phyloP scores from a whole-genome alignment of 1,140 invertebrate genomes.

The Megathymus violae region DNA sequence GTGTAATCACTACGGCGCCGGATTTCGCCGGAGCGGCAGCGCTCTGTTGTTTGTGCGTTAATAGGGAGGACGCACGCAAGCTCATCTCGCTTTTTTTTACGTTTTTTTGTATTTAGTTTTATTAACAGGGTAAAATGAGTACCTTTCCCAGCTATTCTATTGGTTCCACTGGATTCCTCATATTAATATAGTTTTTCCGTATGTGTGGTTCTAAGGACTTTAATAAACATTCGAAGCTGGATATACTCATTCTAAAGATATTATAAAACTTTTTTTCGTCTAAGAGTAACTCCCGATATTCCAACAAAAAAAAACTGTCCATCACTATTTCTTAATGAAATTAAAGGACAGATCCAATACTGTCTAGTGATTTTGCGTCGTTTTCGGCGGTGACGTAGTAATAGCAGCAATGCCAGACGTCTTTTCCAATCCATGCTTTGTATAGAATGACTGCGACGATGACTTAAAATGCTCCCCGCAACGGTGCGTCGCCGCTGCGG shows the following conservation, averaged over 20 bases:
- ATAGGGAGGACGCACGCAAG: not conserved
- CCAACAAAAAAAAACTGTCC: conserved; percentile 26
- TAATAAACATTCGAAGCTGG: conserved; percentile 27
- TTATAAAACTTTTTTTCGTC: conserved; percentile 43
- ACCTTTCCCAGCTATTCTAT: conserved; percentile 45
- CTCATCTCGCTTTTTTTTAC: too few relatives aligned
- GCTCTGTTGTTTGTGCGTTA: too few relatives aligned
- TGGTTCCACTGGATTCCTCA: conserved; percentile 48
- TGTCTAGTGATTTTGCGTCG: conserved; percentile 38
- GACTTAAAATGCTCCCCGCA: conserved; percentile 26
- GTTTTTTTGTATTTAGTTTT: too few relatives aligned
- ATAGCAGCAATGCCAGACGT: conserved; percentile 42
- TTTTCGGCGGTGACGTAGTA: conserved; percentile 46
- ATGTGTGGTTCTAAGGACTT: conserved; percentile 39
- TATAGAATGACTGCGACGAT: conserved; percentile 37
- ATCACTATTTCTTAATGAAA: conserved; percentile 39
- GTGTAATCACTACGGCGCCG: too few relatives aligned
- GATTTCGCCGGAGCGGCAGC: too few relatives aligned
- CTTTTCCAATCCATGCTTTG: conserved; percentile 44
- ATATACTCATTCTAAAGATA: conserved; percentile 39
- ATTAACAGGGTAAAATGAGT: too few relatives aligned
- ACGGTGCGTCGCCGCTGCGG: conserved; percentile 28
- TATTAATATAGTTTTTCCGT: conserved; percentile 46
- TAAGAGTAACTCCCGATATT: conserved; percentile 41
- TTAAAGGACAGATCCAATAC: conserved; percentile 38